Evolutionary conservation across 2,797 vertebrate genomes (phyloP), one percentile per base, ranked within the genome.

Genomic region (Gouania willdenowi): DNA sequence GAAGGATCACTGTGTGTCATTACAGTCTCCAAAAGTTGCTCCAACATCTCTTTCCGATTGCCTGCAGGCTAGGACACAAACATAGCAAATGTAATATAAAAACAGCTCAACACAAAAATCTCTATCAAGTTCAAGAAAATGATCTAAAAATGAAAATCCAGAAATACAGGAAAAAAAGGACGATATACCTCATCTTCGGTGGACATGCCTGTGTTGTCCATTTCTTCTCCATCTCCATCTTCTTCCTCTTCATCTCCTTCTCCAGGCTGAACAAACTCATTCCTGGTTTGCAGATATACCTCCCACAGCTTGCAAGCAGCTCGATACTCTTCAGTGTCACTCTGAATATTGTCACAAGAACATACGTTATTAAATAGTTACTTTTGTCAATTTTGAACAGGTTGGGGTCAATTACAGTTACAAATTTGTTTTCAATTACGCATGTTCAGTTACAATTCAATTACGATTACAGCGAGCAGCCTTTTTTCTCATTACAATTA

Each of bases 21-120:
- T 52, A 99, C 55, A 55, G 94, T 90, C 79, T 98, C 95, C 43
- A 99, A 87, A 51, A 99, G 92, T 75, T 98, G 95, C 55, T 98
- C 96, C 39, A 99, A 77, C 59, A 94, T 77, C 78, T 97, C 94
- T 71, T 97, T 98, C 56, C 98, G 81, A 81, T 92, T 92, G 69
- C 89, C 72, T 61, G 88, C 86, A 30, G 92, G 86, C 95, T 98
- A 50, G 41, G 46, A 22, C 19, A 3, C 3, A 20, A 20, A 20
- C 6, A 6, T 6, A 20, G 5, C n/a, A n/a, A n/a, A n/a, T n/a
- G n/a, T n/a, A n/a, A n/a, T n/a, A n/a, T n/a, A n/a, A n/a, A n/a
- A n/a, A n/a, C n/a, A n/a, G n/a, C n/a, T n/a, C n/a, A n/a, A n/a
- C n/a, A n/a, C n/a, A n/a, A n/a, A n/a, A n/a, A n/a, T n/a, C n/a